These are phyloP conservation scores for Xestia ashworthii DNA, from an alignment of 2,888 invertebrate genomes.

Conservation along the genomic window DNA sequence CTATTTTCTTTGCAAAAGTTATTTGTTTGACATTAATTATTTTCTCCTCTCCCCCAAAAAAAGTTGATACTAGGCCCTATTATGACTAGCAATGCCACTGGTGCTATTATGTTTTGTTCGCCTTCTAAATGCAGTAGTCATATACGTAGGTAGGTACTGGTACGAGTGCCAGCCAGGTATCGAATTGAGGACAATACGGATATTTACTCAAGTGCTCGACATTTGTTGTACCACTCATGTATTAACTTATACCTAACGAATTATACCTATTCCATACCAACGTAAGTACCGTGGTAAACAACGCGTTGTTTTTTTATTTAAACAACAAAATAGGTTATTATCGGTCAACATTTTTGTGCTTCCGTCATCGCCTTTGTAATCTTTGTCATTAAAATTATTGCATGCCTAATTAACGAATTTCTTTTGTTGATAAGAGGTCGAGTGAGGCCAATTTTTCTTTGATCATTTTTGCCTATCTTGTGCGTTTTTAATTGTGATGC, in stretches of 20 bases:
- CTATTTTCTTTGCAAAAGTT: too few species aligned
- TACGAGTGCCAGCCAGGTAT: conserved; percentile 47
- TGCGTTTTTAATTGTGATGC: conserved; percentile 6
- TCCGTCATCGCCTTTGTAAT: conserved; percentile 49
- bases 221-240: conserved; percentile 74
- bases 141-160: conserved; percentile 17
- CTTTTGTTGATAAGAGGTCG: conserved; percentile 28
- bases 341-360: conserved; percentile 42
- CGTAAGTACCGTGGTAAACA: conserved; percentile 54
- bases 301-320: conserved; percentile 18
- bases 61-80: too few species aligned
- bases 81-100: too few species aligned
- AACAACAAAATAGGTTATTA: conserved; percentile 23
- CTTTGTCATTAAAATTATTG: conserved; percentile 46
- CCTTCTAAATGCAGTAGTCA: conserved; percentile 53
- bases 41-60: too few species aligned
- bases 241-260: conserved; percentile 74
- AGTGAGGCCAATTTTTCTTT: conserved; percentile 14
- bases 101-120: conserved; percentile 17
- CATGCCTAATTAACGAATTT: conserved; percentile 31
- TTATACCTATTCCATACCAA: conserved; percentile 66
- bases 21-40: too few species aligned
- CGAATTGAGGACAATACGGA: conserved; percentile 80
- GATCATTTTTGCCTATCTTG: conserved; percentile 7
- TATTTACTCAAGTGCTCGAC: conserved; percentile 79